Evolutionary conservation across 1,140 invertebrate genomes (phyloP), one percentile per base, ranked within the genome.

Genomic region (Carposina sasakii): DNA sequence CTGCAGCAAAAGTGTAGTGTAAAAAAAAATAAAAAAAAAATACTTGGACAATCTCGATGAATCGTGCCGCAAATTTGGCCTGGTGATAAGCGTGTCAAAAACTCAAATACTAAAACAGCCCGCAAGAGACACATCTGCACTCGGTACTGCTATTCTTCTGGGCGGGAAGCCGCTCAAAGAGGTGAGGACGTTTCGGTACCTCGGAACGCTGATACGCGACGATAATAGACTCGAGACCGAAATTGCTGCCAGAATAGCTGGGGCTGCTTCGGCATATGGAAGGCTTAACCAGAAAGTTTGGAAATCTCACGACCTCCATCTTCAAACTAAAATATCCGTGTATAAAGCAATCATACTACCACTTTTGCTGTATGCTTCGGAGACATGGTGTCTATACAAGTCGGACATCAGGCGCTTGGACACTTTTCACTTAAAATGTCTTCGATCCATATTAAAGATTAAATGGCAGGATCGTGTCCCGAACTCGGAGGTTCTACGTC

Each of bases 21-120:
- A n/a, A n/a, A n/a, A n/a, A n/a, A n/a, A n/a, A n/a, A n/a, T n/a
- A n/a, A n/a, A n/a, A n/a, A n/a, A n/a, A n/a, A n/a, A n/a, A n/a
- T n/a, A n/a, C 41, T 2, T 59, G 16, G 36, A 52, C n/a, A 10
- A 10, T 9, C 23, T 59, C 12, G 21, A 52, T 16, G 12, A 28
- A 12, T 59, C 57, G 3, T 54, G 57, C 37, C 16, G 24, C n/a
- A 45, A 24, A 39, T 52, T 60, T 23, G 57, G 57, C n/a, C 24
- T 60, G 22, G 42, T 60, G 22, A 48, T 60, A 8, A 55, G 46
- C 23, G 21, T 22, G 0, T 43, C 43, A 10, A 60, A 56, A 34
- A 56, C 57, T 1, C 50, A 60, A 45, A 34, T 60, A 5, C 43
- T 56, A 13, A 60, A 56, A 43, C 53, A 60, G 26, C 42, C 48